Base-by-base conservation (phyloP, 2,888 invertebrate genomes). In the Pachycephus smyrnensis region DNA sequence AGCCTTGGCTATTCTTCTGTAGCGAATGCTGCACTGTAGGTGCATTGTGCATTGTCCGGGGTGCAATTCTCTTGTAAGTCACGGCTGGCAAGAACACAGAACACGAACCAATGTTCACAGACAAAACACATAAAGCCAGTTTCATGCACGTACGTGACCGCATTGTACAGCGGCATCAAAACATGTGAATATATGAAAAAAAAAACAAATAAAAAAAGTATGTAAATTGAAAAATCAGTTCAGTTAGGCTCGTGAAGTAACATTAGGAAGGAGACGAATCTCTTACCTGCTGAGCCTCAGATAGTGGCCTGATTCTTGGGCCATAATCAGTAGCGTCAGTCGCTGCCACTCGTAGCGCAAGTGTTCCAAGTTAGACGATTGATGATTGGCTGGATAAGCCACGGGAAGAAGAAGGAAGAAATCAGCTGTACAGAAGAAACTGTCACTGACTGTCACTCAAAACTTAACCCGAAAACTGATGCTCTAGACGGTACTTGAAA, bases 41-140 rank as follows among this genome's bases (percentile, higher is more conserved):
- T 78, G 82, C 80, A 77, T 75, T 76, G 83, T 89, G 87, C 86
- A 86, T 82, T 79, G 86, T 86, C 79, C 86, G 88, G 68, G 91
- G 90, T 71, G 91, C 91, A 88, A 92, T 90, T 90, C 96, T 96
- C 94, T 96, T 97, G 94, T 96, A 97, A 88, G 97, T 96, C 92
- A 97, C 96, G 93, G 96, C 95, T 96, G 94, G 86, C 93, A 93
- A 92, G 88, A 85, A 85, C 83, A 86, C 91, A 86, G 80, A 84
- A 85, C 81, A 84, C 80, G 83, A 81, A 79, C 77, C 15, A 55
- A 55, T 55, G 55, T 55, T 55, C 55, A 23, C 55, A 55, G 55
- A 55, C 83, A 83, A 81, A 76, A 83, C 80, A 82, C 80, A 79
- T 77, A 80, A 81, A 75, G 79, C 79, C 69, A 73, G 12, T 74